These are phyloP conservation scores for Plebejus argus DNA, from an alignment of 2,888 invertebrate genomes.

Conservation along the genomic window DNA sequence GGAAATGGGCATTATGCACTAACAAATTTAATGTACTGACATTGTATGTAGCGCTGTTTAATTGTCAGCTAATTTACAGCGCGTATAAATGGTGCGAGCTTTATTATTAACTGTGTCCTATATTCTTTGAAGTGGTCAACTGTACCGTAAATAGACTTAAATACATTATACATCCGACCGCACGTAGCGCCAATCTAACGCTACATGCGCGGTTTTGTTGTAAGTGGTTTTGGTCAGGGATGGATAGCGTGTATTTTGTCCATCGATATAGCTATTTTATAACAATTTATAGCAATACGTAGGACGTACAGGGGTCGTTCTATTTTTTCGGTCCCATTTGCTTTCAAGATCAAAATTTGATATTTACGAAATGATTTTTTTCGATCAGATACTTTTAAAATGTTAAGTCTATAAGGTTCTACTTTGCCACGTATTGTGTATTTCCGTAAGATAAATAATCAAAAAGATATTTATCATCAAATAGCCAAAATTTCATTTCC, in stretches of 20 bases:
- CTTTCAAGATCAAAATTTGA: too few species aligned
- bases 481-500: too few species aligned
- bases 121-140: constrained; percentile 49
- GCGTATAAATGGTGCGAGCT: constrained; percentile 30
- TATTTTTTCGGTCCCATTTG: too few species aligned
- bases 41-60: constrained; percentile 1
- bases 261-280: neutral
- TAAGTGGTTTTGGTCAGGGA: constrained; percentile 9
- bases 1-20: neutral
- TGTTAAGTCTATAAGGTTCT: too few species aligned
- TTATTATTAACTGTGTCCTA: constrained; percentile 34
- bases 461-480: too few species aligned
- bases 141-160: constrained; percentile 47
- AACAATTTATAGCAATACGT: neutral
- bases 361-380: too few species aligned
- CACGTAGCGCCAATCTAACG: constrained; percentile 20
- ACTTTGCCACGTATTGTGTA: too few species aligned
- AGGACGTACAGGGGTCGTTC: too few species aligned
- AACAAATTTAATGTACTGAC: neutral
- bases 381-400: too few species aligned
- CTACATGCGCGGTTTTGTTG: constrained; percentile 10
- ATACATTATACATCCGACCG: constrained; percentile 6
- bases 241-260: neutral
- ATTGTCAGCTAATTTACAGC: constrained; percentile 33
- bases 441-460: too few species aligned